phyloP scores from a whole-genome alignment of 2,113 vertebrate genomes.

The Pteruthius melanotis region DNA sequence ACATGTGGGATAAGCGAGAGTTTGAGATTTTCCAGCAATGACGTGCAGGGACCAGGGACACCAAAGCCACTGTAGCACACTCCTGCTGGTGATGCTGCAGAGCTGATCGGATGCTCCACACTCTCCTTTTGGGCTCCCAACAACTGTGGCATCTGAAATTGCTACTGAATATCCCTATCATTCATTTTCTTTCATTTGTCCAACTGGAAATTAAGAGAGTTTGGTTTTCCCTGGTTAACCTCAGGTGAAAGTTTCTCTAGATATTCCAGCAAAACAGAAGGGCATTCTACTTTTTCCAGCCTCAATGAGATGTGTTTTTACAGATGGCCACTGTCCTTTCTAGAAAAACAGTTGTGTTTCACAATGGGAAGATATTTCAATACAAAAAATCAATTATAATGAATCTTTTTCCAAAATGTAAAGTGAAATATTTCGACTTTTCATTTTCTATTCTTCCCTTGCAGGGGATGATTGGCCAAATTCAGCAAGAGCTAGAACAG shows the following conservation, averaged over 20 bases:
- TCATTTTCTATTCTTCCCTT: not conserved
- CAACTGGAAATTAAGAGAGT: not conserved
- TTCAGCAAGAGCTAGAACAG: not conserved
- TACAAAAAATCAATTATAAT: not conserved
- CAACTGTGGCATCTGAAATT: not conserved
- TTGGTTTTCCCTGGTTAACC: not conserved
- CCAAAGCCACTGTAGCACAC: rapidly evolving
- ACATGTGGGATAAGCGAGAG: not conserved
- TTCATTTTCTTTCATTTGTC: not conserved
- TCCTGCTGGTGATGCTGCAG: not conserved
- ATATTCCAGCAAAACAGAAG: not conserved
- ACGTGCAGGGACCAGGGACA: not conserved
- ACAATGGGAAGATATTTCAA: not conserved
- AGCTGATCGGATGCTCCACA: not conserved
- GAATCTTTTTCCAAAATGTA: not conserved
- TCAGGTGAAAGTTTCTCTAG: not conserved
- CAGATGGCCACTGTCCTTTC: not conserved
- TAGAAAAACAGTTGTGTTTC: not conserved
- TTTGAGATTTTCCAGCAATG: not conserved
- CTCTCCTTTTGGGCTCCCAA: not conserved
- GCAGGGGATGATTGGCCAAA: not conserved
- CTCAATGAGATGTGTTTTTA: not conserved
- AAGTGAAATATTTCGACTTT: conserved; percentile 12
- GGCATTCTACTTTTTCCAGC: not conserved
- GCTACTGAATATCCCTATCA: not conserved